These are phyloP conservation scores for Lasiurus cinereus DNA, from an alignment of 2,113 vertebrate species.

Conservation along the genomic window DNA sequence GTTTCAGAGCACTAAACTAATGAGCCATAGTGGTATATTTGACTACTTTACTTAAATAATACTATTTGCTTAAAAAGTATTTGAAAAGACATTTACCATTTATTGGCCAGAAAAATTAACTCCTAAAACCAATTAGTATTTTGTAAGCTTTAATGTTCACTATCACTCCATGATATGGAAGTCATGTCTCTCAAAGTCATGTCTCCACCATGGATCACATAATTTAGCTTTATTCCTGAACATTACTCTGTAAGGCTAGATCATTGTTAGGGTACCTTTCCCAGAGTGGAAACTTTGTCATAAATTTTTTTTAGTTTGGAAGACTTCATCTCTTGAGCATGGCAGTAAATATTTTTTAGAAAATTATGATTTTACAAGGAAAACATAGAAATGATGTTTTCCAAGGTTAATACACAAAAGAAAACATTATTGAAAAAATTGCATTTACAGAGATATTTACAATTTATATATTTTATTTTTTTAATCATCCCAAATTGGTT, in stretches of 20 bases:
- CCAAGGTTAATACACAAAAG: neutral
- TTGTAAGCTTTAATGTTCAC: neutral
- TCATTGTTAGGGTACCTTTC: neutral
- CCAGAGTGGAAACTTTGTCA: neutral
- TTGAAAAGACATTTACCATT: constrained; percentile 27
- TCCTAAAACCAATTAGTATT: neutral
- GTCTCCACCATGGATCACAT: neutral
- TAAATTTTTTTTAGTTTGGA: neutral
- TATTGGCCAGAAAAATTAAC: constrained; percentile 7
- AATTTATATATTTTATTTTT: constrained; percentile 24
- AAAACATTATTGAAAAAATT: neutral
- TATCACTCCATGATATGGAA: neutral
- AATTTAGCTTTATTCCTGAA: neutral
- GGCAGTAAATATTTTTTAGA: neutral
- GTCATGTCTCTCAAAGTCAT: neutral
- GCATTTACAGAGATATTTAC: neutral
- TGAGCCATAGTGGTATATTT: neutral
- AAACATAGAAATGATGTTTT: neutral
- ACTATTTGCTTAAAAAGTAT: constrained; percentile 43
- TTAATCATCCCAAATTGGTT: neutral
- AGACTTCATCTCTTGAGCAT: neutral
- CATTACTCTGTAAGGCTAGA: neutral
- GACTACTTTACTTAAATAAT: constrained; percentile 30
- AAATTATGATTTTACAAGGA: neutral
- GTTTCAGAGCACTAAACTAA: neutral